Base-by-base conservation (phyloP, 2,888 invertebrate species). In the Petrolisthes manimaculis region DNA sequence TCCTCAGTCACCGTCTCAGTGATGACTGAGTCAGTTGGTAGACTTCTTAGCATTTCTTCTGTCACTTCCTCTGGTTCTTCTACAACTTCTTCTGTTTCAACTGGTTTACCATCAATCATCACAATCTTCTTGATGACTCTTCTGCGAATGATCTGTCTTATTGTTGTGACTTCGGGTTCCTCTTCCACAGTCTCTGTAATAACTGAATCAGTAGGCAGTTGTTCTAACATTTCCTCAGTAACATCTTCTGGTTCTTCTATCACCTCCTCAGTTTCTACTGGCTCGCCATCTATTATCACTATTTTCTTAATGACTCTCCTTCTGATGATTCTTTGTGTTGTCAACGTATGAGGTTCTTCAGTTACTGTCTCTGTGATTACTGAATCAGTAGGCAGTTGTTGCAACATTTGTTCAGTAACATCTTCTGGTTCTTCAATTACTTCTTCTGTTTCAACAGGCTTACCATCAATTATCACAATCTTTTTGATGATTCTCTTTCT, bases 381-480 rank as follows among this genome's bases (percentile, higher is more conserved):
- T 56, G 71, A 77, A 12, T 84, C 86, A 61, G 84, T 12, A 54
- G 84, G 80, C 12, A 75, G 24, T 18, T 79, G 56, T 74, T 61
- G 51, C 9, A 81, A 21, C 61, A 85, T 88, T 83, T 88, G 86
- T n/a, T 79, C 82, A 82, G 86, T 89, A 8, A 83, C 56, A 5
- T 89, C 83, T 80, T 87, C 87, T 24, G 86, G 86, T 24, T 87
- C 83, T 71, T 87, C 86, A 55, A 85, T 18, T 14, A 86, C 84
- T 74, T 90, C 89, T 71, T 90, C 90, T n/a, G 89, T 90, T 78
- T 90, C 89, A 37, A 90, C 84, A 55, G 90, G 88, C 24, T 90
- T 75, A 75, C 90, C 90, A 81, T 90, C 84, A 67, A 90, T 55
- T 5, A 89, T 81, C 37, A 86, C 79, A 69, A 89, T 90, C 74